phyloP scores from a whole-genome alignment of 2,113 vertebrate species.

The Cygnus buccinator region DNA sequence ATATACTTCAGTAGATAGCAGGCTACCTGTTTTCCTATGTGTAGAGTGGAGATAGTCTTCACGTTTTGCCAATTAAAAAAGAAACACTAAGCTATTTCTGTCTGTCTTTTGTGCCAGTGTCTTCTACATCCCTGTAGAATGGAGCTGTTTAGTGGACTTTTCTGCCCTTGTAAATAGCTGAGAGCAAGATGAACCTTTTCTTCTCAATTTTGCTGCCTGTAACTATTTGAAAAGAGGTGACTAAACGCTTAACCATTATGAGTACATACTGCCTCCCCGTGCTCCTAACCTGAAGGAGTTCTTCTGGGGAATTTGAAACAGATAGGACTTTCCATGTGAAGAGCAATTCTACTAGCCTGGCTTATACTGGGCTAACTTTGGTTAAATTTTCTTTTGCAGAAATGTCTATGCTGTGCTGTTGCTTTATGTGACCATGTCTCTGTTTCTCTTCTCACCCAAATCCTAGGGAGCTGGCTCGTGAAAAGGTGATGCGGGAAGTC shows the following conservation, averaged over 20 bases:
- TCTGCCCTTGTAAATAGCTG: neutral
- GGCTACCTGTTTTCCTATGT: neutral
- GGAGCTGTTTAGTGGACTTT: neutral
- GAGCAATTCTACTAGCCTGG: neutral
- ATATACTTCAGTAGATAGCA: neutral
- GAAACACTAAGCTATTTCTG: neutral
- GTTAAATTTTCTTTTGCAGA: neutral
- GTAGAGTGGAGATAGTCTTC: neutral
- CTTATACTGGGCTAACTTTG: neutral
- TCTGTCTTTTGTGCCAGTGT: conserved; percentile 22
- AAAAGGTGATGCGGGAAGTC: conserved; percentile 98
- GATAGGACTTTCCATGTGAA: neutral
- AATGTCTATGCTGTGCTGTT: neutral
- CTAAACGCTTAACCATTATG: neutral
- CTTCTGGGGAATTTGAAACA: neutral
- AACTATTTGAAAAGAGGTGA: neutral
- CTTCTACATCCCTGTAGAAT: conserved; percentile 53
- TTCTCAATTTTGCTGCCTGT: neutral
- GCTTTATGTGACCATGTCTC: neutral
- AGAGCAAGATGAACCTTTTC: neutral
- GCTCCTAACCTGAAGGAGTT: neutral
- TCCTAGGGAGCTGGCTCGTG: conserved; percentile 89
- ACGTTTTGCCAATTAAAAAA: neutral
- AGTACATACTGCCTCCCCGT: neutral
- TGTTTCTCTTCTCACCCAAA: neutral